These are phyloP conservation scores for Pararge aegeria DNA, from an alignment of 1,140 invertebrate genomes.

Conservation along the genomic window DNA sequence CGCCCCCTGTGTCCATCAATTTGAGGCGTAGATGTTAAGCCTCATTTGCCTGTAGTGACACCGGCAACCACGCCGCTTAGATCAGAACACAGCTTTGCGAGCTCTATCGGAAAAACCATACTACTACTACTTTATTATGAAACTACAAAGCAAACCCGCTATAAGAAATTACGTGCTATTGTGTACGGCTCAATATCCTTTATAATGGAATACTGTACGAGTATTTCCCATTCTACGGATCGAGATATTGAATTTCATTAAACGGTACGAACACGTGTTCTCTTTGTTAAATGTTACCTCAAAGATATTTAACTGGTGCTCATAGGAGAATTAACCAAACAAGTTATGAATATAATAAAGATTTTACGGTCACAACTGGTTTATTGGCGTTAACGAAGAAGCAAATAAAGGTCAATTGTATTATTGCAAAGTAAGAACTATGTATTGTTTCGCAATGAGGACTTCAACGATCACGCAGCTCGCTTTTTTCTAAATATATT, in stretches of 20 bases:
- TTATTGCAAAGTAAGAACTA: not conserved
- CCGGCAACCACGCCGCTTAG: too few relatives aligned
- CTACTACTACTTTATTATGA: too few relatives aligned
- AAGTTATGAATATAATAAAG: not conserved
- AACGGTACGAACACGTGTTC: not conserved
- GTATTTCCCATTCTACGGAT: not conserved
- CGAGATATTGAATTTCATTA: not conserved
- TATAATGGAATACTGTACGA: too few relatives aligned
- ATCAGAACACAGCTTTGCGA: too few relatives aligned
- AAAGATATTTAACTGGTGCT: constrained; percentile 1
- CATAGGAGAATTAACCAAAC: not conserved
- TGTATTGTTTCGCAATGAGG: not conserved
- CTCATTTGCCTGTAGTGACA: too few relatives aligned
- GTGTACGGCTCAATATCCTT: too few relatives aligned
- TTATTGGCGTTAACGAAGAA: not conserved
- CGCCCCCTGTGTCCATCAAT: too few relatives aligned
- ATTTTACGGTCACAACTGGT: not conserved
- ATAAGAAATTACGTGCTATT: too few relatives aligned
- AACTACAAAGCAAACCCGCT: too few relatives aligned
- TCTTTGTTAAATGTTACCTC: too few relatives aligned
- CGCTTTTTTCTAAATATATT: not conserved
- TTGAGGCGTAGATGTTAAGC: too few relatives aligned
- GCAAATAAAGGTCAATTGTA: not conserved
- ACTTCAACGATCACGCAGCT: not conserved
- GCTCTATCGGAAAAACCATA: too few relatives aligned